Base-by-base conservation (phyloP, 2,113 vertebrate species). In the Xiphophorus couchianus region DNA sequence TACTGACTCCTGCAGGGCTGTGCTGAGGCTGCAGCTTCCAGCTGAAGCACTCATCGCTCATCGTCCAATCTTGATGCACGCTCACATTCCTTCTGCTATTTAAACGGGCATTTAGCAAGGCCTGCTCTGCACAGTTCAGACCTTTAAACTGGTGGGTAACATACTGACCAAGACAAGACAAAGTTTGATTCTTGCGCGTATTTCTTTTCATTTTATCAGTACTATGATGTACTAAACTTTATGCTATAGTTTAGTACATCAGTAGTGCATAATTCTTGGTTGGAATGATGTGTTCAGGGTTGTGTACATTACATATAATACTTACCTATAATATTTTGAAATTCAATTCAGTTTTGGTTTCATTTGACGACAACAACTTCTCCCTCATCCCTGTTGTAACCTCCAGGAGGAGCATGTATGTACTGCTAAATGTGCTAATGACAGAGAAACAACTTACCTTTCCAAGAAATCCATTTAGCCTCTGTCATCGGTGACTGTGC, bases 11-110 rank as follows among this genome's bases (percentile, higher is more conserved):
- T 71, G 67, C 42, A 65, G 58, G 61, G 64, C 70, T 74, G 54
- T 86, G 91, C 90, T 89, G 91, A 90, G 75, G 74, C 69, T 89
- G 91, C 92, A 91, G 80, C 83, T 86, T 73, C 75, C 33, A 31
- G 63, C 13, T 67, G 64, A 69, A 42, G 60, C 27, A 42, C 77
- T 86, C 82, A 87, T 91, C 33, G 51, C 84, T 91, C 88, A 89
- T 35, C 65, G 69, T 37, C 72, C 69, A 29, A 37, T 85, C 69
- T 61, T 37, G 17, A 62, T 70, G 42, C 65, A 29, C 76, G 13
- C 78, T 54, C 48, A 11, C 66, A 1, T 71, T 67, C 19, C 11
- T 9, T 68, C 44, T 35, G 25, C 42, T 15, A 44, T 30, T 30
- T 74, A 65, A 67, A 42, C 63, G 3, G 31, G 27, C 69, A 61